phyloP scores from a whole-genome alignment of 2,797 vertebrate genomes.

The Heliangelus exortis region DNA sequence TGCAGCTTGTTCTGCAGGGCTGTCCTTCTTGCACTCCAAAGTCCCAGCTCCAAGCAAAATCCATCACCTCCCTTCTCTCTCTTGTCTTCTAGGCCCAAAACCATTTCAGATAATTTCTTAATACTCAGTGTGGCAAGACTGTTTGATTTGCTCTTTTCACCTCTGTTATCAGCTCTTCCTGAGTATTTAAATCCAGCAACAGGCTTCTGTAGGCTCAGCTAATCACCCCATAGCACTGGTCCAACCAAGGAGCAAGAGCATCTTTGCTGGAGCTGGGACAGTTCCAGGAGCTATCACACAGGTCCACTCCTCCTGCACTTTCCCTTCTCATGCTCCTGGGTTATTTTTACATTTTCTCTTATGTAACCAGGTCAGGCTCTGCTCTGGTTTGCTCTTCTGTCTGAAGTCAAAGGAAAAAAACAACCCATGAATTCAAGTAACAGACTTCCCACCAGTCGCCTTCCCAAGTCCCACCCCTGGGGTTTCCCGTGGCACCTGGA shows the following conservation, averaged over 20 bases:
- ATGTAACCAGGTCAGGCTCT: conserved; percentile 33
- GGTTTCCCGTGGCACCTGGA: background rate
- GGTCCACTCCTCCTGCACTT: background rate
- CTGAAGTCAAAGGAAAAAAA: conserved; percentile 26
- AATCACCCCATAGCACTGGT: background rate
- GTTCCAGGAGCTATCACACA: background rate
- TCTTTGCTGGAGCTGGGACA: background rate
- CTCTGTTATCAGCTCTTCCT: background rate
- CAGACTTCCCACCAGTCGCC: background rate
- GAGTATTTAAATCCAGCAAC: background rate
- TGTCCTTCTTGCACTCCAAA: background rate
- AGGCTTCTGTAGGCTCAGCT: background rate
- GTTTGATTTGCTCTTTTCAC: background rate
- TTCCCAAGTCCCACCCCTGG: background rate
- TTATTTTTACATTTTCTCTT: conserved; percentile 62
- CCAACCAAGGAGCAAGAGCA: background rate
- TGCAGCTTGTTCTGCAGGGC: background rate
- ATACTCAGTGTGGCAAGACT: fast-evolving
- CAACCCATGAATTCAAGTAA: background rate
- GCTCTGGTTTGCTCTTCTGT: conserved; percentile 32
- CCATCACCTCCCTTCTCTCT: background rate
- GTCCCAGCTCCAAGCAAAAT: background rate
- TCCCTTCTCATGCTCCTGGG: background rate
- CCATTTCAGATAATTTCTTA: background rate
- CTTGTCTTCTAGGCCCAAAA: background rate